A percentile compares a stretch with the other conserved stretches of the same genome.
Conservation (phyloP, 1,140 invertebrate species). For the Hestina assimilis region DNA sequence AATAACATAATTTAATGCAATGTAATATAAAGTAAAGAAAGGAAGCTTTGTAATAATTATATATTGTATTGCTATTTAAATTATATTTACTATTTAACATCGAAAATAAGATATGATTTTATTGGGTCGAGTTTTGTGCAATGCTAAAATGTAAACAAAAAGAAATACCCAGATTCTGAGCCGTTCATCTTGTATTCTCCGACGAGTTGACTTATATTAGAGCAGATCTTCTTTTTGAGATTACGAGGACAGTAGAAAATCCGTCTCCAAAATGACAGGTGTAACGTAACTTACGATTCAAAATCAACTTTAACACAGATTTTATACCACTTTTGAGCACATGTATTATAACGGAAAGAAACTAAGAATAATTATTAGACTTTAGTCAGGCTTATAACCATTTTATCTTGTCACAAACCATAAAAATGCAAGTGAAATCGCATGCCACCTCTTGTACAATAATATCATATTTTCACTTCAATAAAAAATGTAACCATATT, state of each 20-base stretch:
- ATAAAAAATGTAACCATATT: constrained; percentile 35
- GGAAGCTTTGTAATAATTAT: no score
- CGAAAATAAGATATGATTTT: no score
- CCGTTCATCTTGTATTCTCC: constrained; percentile 82
- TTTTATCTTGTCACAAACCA: constrained; percentile 75
- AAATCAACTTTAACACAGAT: constrained; percentile 18
- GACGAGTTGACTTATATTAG: constrained; percentile 22
- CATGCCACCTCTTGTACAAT: constrained; percentile 66
- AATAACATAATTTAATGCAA: no score
- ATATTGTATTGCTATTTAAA: no score
- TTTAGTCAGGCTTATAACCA: constrained; percentile 55
- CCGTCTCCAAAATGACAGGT: constrained; percentile 47
- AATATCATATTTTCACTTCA: constrained; percentile 73
- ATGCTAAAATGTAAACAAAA: constrained; percentile 7
- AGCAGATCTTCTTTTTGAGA: constrained; percentile 37
- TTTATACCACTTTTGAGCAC: constrained; percentile 50
- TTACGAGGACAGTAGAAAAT: constrained; percentile 13
- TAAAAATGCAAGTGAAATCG: constrained; percentile 77
- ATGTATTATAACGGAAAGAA: constrained; percentile 61
- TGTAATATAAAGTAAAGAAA: no score
- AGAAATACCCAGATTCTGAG: constrained; percentile 86
- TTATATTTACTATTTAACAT: no score
- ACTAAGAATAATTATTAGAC: constrained; percentile 55
- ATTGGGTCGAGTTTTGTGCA: no score
- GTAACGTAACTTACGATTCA: constrained; percentile 29